These are phyloP conservation scores for Actinia equina DNA, from an alignment of 64 coral and sea anemone genomes.

Conservation along the genomic window DNA sequence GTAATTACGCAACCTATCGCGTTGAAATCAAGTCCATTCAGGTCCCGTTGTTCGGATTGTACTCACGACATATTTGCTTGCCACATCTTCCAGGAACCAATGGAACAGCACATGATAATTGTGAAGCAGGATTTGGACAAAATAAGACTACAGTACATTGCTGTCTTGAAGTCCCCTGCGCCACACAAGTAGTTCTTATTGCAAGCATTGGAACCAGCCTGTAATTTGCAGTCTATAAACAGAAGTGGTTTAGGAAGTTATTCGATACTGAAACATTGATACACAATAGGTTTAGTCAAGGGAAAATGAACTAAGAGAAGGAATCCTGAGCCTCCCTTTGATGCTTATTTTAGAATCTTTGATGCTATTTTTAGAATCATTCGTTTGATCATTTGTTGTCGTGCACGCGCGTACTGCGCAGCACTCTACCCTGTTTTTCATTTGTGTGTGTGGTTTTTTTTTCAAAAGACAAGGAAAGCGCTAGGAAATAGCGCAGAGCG, in stretches of 20 bases:
- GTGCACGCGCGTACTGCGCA: no score
- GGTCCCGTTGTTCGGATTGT: not conserved
- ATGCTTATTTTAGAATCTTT: no score
- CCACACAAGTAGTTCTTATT: not conserved
- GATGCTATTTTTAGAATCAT: no score
- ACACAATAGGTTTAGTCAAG: not conserved
- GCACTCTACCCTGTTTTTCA: no score
- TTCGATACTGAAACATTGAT: not conserved
- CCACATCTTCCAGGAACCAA: not conserved
- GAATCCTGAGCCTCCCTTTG: no score
- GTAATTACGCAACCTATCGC: no score
- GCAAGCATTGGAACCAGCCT: not conserved
- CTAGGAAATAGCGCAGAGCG: no score
- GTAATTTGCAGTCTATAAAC: not conserved
- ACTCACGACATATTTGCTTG: not conserved
- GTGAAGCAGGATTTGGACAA: not conserved
- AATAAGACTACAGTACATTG: not conserved
- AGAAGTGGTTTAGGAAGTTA: not conserved
- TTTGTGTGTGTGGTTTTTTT: no score
- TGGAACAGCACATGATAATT: not conserved
- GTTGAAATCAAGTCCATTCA: no score
- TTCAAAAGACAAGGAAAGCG: no score
- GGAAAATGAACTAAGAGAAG: not conserved
- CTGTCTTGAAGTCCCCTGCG: not conserved
- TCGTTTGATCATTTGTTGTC: no score